Evolutionary conservation across 2,113 vertebrate genomes (phyloP).

Genomic region (human): GRCh38 chr2:118728001-118728500

Average conservation of each 20-base stretch:
- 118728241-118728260: not conserved
- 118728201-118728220: not conserved
- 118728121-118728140: not conserved
- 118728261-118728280: not conserved
- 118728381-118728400: not conserved
- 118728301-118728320: not conserved
- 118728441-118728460: not conserved
- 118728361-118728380: not conserved
- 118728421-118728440: not conserved
- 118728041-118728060: not conserved
- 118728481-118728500: not conserved
- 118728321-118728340: not conserved
- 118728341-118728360: not conserved
- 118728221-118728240: not conserved
- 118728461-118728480: not conserved
- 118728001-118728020: not conserved
- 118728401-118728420: not conserved
- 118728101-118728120: not conserved
- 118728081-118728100: not conserved
- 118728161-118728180: not conserved
- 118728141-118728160: not conserved
- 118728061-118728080: not conserved
- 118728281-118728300: not conserved
- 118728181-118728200: not conserved
- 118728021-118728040: not conserved